A percentile compares a stretch with the other conserved stretches of the same genome.
These are phyloP conservation scores for Listrodromus nycthemerus DNA, from an alignment of 2,888 invertebrate genomes.

Conservation along the genomic window DNA sequence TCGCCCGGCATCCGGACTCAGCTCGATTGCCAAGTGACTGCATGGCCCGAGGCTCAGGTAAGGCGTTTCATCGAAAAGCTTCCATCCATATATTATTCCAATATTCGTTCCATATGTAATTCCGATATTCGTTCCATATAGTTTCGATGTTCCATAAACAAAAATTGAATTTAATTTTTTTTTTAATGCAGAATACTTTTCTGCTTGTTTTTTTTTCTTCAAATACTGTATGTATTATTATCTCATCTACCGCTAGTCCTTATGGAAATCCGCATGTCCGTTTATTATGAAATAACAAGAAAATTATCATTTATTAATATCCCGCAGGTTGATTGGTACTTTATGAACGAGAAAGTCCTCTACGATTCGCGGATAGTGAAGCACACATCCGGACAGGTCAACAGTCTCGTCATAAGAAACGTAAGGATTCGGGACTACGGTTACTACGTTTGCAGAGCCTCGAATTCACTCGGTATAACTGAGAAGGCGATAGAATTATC, in stretches of 20 bases:
- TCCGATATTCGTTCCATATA: neutral
- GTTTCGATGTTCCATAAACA: too few species aligned
- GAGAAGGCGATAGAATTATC: constrained; percentile 91
- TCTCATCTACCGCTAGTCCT: too few species aligned
- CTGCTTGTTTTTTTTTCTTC: too few species aligned
- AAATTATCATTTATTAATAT: neutral
- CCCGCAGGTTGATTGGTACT: constrained; percentile 83
- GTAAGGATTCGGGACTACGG: constrained; percentile 90
- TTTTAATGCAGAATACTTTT: too few species aligned
- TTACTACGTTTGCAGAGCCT: constrained; percentile 91
- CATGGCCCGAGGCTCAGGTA: constrained; percentile 90
- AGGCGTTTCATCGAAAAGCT: constrained; percentile 73
- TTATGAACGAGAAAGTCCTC: constrained; percentile 74
- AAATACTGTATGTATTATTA: too few species aligned
- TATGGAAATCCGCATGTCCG: too few species aligned
- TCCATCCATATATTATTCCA: neutral
- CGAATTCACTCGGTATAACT: constrained; percentile 90
- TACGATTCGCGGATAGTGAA: constrained; percentile 82
- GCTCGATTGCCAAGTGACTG: constrained; percentile 89
- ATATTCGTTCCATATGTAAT: neutral
- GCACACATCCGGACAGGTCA: constrained; percentile 86
- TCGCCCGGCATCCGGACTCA: constrained; percentile 90
- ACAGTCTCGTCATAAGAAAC: constrained; percentile 89
- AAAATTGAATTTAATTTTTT: too few species aligned
- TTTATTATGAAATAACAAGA: too few species aligned